Evolutionary conservation across 2,888 invertebrate genomes (phyloP), one percentile per base, ranked within the genome.

Genomic region (Hypolimnas misippus): DNA sequence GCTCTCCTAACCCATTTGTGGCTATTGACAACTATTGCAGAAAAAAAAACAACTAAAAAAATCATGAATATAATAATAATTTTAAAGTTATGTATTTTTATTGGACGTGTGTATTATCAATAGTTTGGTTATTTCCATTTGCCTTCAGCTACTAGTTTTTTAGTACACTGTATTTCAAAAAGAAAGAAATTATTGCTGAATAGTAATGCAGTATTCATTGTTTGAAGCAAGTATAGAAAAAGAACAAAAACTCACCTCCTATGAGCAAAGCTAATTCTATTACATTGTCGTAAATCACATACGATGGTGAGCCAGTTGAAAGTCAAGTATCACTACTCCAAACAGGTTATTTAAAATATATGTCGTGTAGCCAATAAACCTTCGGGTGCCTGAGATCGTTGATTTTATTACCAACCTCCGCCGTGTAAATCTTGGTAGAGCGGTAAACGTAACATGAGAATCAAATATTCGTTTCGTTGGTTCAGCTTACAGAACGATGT

Each of bases 301-400:
- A 6, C 49, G 6, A 12, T 38, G 17, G 14, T 38, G 54, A 12
- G 35, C 33, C 44, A 50, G 54, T 57, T 60, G 42, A 54, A 51
- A 59, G 59, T 57, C 50, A 63, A 57, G 38, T 44, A n/a, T 16
- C 14, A 16, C 49, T 29, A 25, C 4, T 50, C 21, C 51, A 17
- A 62, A 63, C 57, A 52, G 64, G 61, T 66, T 62, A 42, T 67
- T 61, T 62, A 38, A 62, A 59, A 64, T 61, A 62, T 62, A 56
- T 62, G 49, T 62, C 58, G 53, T 52, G 55, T 58, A 51, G 21
- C 38, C 56, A 57, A 66, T 67, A 67, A 67, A 64, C 55, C 57
- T 58, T 62, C 17, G 40, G 54, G 33, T 33, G 60, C 29, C 52
- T 35, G 57, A 57, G 57, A 52, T 49, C 54, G 60, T 38, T 52